Conservation (phyloP, 2,113 vertebrate genomes). For the Felis catus region F.catus_Fca126_mat1.0 CM031427.1:12391001-12391500, state of each 20-base stretch:
- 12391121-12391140: neutral
- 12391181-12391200: neutral
- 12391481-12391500: neutral
- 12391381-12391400: neutral
- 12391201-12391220: neutral
- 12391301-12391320: neutral
- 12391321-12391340: neutral
- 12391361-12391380: neutral
- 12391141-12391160: neutral
- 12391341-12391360: neutral
- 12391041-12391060: neutral
- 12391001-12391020: neutral
- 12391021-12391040: neutral
- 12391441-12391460: neutral
- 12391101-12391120: neutral
- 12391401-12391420: neutral
- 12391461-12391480: neutral
- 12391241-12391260: neutral
- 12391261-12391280: neutral
- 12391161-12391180: neutral
- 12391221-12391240: neutral
- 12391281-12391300: neutral
- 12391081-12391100: neutral
- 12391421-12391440: neutral
- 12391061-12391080: neutral